These are phyloP conservation scores for Lepidurus couesii DNA, from an alignment of 1,140 invertebrate genomes.

Conservation along the genomic window DNA sequence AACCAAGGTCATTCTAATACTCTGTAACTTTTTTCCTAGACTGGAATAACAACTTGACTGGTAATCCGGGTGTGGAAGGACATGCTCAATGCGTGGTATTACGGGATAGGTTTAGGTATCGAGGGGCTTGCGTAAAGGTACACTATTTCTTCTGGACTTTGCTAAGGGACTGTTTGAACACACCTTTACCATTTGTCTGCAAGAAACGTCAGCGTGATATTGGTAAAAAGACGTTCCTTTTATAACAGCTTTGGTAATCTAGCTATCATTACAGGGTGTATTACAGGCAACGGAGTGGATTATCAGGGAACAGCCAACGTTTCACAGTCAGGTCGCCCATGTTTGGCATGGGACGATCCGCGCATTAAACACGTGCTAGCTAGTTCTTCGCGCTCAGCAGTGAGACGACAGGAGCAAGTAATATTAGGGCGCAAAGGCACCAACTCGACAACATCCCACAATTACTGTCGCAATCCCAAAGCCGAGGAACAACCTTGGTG, in stretches of 20 bases:
- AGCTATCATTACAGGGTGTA: slow-evolving; percentile 45
- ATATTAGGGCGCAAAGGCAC: slow-evolving; percentile 29
- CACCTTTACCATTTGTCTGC: slow-evolving; percentile 49
- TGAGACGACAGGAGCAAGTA: slow-evolving; percentile 37
- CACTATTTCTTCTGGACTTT: slow-evolving; percentile 54
- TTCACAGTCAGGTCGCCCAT: slow-evolving; percentile 47
- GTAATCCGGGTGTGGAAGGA: slow-evolving; percentile 17
- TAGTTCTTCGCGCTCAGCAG: slow-evolving; percentile 36
- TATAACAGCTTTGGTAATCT: background rate
- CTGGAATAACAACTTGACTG: slow-evolving; percentile 27
- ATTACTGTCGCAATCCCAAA: slow-evolving; percentile 53
- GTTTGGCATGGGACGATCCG: slow-evolving; percentile 49
- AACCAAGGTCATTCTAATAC: background rate
- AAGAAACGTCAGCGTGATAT: slow-evolving; percentile 50
- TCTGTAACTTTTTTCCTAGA: background rate
- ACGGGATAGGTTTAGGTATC: slow-evolving; percentile 26
- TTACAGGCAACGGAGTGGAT: slow-evolving; percentile 48
- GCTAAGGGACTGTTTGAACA: slow-evolving; percentile 46
- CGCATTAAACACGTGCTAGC: slow-evolving; percentile 44
- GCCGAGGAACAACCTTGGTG: slow-evolving; percentile 55
- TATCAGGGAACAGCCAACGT: slow-evolving; percentile 52
- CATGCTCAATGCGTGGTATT: slow-evolving; percentile 29
- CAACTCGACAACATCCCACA: slow-evolving; percentile 46
- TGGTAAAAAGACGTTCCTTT: slow-evolving; percentile 41
- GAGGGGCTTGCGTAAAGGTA: slow-evolving; percentile 35